A percentile compares a stretch with the other conserved stretches of the same genome.
Evolutionary conservation across 2,797 vertebrate genomes (phyloP).

Genomic region (Manis javanica): DNA sequence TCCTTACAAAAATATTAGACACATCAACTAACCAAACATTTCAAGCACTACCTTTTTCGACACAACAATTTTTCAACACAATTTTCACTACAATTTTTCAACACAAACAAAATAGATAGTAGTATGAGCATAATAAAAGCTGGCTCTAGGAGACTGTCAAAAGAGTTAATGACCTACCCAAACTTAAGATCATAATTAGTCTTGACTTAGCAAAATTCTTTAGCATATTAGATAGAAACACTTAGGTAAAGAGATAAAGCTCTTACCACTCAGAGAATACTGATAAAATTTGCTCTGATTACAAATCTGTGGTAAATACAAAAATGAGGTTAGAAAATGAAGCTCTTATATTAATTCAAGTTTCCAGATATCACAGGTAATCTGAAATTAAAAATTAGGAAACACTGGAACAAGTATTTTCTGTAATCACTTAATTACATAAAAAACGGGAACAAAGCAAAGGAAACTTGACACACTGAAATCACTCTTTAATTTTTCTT

Average conservation of each 20-base stretch:
- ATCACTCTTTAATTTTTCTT: constrained; percentile 38
- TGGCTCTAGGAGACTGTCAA: neutral
- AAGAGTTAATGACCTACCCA: neutral
- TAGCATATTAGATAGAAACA: neutral
- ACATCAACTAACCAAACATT: constrained; percentile 40
- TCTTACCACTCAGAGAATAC: neutral
- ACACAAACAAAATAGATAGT: constrained; percentile 49
- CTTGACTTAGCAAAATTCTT: constrained; percentile 38
- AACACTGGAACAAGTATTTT: constrained; percentile 24
- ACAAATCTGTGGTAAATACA: neutral
- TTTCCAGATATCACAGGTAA: constrained; percentile 39
- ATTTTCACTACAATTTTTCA: constrained; percentile 2
- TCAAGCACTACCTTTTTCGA: constrained; percentile 26
- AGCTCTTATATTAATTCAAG: neutral
- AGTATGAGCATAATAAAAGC: neutral
- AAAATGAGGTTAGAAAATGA: constrained; percentile 39
- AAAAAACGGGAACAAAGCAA: constrained; percentile 34
- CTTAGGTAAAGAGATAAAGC: neutral
- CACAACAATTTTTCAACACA: constrained; percentile 56
- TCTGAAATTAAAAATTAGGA: constrained; percentile 49
- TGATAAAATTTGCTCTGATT: constrained; percentile 31
- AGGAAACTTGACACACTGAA: neutral
- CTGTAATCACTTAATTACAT: constrained; percentile 39
- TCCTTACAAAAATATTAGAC: constrained; percentile 19
- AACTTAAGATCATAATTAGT: neutral